A percentile compares a stretch with the other conserved stretches of the same genome.
These are phyloP conservation scores for Suricata suricatta DNA, from an alignment of 2,113 vertebrate genomes.

Conservation along the genomic window DNA sequence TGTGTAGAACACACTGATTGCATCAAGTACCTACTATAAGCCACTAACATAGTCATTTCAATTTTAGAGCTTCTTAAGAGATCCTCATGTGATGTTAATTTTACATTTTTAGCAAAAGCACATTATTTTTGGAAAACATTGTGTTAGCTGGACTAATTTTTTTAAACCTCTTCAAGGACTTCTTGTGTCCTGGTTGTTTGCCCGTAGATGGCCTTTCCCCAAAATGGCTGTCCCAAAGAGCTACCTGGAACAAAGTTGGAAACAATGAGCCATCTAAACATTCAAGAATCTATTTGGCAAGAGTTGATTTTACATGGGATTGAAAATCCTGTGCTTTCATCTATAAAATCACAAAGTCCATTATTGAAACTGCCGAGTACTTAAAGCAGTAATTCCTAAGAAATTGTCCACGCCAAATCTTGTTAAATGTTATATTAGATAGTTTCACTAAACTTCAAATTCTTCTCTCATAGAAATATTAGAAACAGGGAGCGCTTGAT, in stretches of 20 bases:
- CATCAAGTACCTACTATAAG: slow-evolving; percentile 87
- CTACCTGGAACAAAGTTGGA: neutral
- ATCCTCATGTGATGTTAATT: slow-evolving; percentile 82
- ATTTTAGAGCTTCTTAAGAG: slow-evolving; percentile 79
- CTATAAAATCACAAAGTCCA: slow-evolving; percentile 43
- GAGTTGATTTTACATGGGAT: neutral
- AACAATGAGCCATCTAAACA: neutral
- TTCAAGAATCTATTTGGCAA: slow-evolving; percentile 25
- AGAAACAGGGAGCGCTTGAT: neutral
- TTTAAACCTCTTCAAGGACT: slow-evolving; percentile 68
- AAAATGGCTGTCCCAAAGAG: neutral
- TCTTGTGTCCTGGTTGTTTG: slow-evolving; percentile 33
- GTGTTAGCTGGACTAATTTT: neutral
- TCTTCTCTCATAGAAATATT: slow-evolving; percentile 3
- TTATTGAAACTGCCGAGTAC: neutral
- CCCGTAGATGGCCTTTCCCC: slow-evolving; percentile 51
- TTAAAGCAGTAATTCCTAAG: slow-evolving; percentile 59
- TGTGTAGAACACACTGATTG: slow-evolving; percentile 89
- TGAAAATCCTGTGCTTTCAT: neutral
- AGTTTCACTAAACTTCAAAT: slow-evolving; percentile 31
- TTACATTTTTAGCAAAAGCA: slow-evolving; percentile 79
- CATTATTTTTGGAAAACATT: slow-evolving; percentile 76
- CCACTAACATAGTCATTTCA: slow-evolving; percentile 76
- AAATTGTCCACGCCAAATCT: slow-evolving; percentile 46
- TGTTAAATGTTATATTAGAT: neutral